Base-by-base conservation (phyloP, 2,113 vertebrate species). In the Aphelocoma coerulescens region DNA sequence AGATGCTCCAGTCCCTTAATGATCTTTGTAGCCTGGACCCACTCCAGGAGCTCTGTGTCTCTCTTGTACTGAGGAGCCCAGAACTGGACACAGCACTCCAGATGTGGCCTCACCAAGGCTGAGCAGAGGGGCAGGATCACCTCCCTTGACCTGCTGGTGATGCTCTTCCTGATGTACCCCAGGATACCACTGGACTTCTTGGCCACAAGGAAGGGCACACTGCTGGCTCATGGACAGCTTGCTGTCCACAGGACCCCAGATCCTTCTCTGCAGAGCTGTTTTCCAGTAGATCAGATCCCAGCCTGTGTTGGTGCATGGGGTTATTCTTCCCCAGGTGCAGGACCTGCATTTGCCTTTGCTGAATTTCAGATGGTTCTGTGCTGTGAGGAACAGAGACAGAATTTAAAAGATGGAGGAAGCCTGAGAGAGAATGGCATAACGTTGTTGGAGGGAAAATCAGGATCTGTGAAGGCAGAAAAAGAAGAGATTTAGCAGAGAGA, bases 1-100 rank as follows among this genome's bases (percentile, higher is more conserved):
- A 52, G 23, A 27, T 63, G 13, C 30, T n/a, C 13, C 23, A n/a
- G 30, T 4, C 48, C 23, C 46, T 24, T n/a, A 8, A 21, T 33
- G 2, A 51, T 27, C 6, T 33, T 52, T 41, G 10, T 2, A 1
- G 46, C 17, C 13, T n/a, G n/a, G n/a, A n/a, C n/a, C n/a, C n/a
- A n/a, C 7, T 33, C 28, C 35, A 41, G 13, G 30, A 52, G 17
- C 35, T 41, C 23, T 4, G 16, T 4, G 46, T n/a, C 30, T 63
- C 21, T 26, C 30, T n/a, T n/a, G 30, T 1, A 21, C 46, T 52
- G 46, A 41, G 22, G 17, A 41, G 10, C 17, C 22, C 46, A 51
- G 28, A 26, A 41, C 13, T 62, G 58, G 35, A 33, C 22, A 39
- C 57, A 51, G 46, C 58, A 39, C 57, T 49, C 9, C 57, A 33